These are phyloP conservation scores for Zhuqinia jingwanae DNA, from an alignment of 2,888 invertebrate species.

Conservation along the genomic window DNA sequence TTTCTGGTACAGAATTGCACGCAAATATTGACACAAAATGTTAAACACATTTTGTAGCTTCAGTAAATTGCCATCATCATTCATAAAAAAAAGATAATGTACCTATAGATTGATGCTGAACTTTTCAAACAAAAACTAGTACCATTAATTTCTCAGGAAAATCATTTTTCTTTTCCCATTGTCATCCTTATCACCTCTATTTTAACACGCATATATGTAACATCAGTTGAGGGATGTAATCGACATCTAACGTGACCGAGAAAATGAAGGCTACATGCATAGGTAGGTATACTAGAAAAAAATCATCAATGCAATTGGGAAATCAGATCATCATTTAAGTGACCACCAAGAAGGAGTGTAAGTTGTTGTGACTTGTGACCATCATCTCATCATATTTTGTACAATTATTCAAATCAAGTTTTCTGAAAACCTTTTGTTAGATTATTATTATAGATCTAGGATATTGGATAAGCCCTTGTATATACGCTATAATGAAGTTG, in stretches of 20 bases:
- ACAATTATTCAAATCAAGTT: constrained; percentile 45
- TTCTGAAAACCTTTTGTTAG: no score
- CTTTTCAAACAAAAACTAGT: constrained; percentile 44
- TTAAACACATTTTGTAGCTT: constrained; percentile 7
- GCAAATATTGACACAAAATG: constrained; percentile 40
- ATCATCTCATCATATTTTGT: no score
- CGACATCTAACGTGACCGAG: no score
- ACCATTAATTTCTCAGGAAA: constrained; percentile 27
- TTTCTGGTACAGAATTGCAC: constrained; percentile 23
- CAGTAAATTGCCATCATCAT: not conserved
- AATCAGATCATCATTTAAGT: not conserved
- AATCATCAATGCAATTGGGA: not conserved
- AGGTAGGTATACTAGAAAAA: not conserved
- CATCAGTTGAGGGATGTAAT: no score
- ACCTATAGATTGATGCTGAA: constrained; percentile 5
- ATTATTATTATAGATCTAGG: no score
- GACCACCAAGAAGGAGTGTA: no score
- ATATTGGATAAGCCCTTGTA: no score
- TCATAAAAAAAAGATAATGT: not conserved
- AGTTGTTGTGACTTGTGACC: no score
- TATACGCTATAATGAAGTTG: no score
- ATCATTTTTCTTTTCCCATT: constrained; percentile 6
- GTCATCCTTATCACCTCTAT: no score
- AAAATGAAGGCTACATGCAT: no score
- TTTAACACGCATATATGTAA: no score